These are phyloP conservation scores for Sebastiscus albofasciatus DNA, from an alignment of 2,797 vertebrate genomes.

Conservation along the genomic window DNA sequence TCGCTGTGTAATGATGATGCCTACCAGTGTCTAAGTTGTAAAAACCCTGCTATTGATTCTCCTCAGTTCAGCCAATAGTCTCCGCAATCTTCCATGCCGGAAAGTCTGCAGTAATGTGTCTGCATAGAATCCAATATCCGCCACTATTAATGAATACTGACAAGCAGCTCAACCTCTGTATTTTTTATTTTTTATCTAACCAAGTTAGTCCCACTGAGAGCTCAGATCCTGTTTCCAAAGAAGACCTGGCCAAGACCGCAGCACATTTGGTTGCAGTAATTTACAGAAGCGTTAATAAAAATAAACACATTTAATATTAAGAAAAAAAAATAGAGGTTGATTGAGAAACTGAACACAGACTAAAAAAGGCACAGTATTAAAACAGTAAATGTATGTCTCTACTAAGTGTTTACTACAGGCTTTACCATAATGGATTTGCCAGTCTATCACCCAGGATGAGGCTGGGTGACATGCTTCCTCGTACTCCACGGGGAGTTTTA, in stretches of 20 bases:
- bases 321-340: conserved; percentile 24
- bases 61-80: conserved; percentile 72
- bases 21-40: conserved; percentile 81
- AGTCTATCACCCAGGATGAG: conserved; percentile 56
- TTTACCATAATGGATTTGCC: conserved; percentile 59
- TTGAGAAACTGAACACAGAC: conserved; percentile 14
- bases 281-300: conserved; percentile 53
- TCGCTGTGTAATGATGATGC: conserved; percentile 78
- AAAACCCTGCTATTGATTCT: conserved; percentile 82
- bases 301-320: conserved; percentile 57
- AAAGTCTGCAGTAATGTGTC: conserved; percentile 71
- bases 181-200: conserved; percentile 65
- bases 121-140: conserved; percentile 69
- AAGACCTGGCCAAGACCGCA: conserved; percentile 46
- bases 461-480: conserved; percentile 59
- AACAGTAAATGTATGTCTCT: conserved; percentile 49
- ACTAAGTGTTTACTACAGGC: conserved; percentile 54
- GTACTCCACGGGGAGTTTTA: conserved; percentile 58
- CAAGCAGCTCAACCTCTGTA: conserved; percentile 67
- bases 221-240: conserved; percentile 58
- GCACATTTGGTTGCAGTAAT: conserved; percentile 51
- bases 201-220: conserved; percentile 60
- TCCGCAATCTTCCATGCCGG: conserved; percentile 59
- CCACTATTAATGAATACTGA: conserved; percentile 70
- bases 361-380: conserved; percentile 31